A percentile compares a stretch with the other conserved stretches of the same genome.
These are phyloP conservation scores for Nannospalax galili DNA, from an alignment of 2,113 vertebrate species.

Conservation along the genomic window DNA sequence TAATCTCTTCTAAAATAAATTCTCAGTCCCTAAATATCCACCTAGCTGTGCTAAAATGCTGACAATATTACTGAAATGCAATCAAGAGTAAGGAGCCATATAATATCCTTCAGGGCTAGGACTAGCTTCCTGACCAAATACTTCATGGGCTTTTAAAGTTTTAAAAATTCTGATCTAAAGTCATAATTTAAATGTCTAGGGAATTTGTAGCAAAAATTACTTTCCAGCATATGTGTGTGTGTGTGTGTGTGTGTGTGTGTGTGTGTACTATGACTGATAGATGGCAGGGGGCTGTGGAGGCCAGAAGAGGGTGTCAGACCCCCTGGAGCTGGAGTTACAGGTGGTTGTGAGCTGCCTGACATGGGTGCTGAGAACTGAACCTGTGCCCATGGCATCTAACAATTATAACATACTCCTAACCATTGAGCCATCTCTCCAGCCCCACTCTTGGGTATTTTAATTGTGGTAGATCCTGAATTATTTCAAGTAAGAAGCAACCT, in stretches of 20 bases:
- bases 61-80: conserved; percentile 4
- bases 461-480: conserved; percentile 11
- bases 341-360: background rate
- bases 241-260: no score
- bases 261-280: no score
- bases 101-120: background rate
- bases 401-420: background rate
- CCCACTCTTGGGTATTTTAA: background rate
- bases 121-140: background rate
- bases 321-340: background rate
- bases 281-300: background rate
- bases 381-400: no score
- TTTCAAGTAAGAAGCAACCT: conserved; percentile 32
- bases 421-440: background rate
- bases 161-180: conserved; percentile 37
- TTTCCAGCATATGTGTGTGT: background rate
- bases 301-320: background rate
- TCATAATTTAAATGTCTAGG: background rate
- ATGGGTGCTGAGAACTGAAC: background rate
- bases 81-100: background rate
- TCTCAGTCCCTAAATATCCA: background rate
- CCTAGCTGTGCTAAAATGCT: background rate
- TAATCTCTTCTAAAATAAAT: conserved; percentile 31
- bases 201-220: background rate
- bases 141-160: background rate